A percentile compares a stretch with the other conserved stretches of the same genome.
phyloP scores from a whole-genome alignment of 2,797 vertebrate genomes.

The Hydrolagus colliei region DNA sequence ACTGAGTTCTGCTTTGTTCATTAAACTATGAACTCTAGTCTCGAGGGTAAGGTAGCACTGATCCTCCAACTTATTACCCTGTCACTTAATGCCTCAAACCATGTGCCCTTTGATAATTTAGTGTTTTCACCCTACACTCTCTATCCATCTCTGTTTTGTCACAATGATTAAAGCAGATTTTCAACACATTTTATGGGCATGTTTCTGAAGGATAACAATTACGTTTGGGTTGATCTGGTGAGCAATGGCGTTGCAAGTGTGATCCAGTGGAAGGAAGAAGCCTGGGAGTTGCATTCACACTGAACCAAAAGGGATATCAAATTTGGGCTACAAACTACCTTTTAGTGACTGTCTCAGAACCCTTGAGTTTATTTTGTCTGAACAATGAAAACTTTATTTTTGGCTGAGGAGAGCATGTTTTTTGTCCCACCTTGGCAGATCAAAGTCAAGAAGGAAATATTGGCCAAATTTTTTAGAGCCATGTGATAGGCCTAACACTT shows the following conservation, averaged over 20 bases:
- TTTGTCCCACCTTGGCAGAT: too few species aligned
- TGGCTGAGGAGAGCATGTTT: too few species aligned
- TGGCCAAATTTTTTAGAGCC: too few species aligned
- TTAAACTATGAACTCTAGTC: background rate
- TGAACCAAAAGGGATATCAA: too few species aligned
- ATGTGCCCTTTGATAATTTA: background rate
- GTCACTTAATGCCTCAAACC: background rate
- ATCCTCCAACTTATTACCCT: background rate
- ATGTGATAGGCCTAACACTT: too few species aligned
- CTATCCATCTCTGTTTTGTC: background rate
- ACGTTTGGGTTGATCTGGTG: background rate
- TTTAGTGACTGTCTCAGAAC: too few species aligned
- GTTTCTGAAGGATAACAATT: background rate
- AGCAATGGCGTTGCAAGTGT: background rate
- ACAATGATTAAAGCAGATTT: background rate
- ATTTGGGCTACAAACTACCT: too few species aligned
- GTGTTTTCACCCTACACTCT: background rate
- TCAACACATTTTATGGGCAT: background rate
- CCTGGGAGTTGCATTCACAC: background rate
- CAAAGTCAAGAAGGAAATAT: too few species aligned
- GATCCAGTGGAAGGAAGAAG: background rate
- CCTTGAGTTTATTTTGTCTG: too few species aligned
- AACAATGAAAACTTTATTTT: too few species aligned
- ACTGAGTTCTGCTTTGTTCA: background rate
- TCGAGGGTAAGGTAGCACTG: background rate